Conservation (phyloP, 2,888 invertebrate species). For the Xestia sexstrigata region DNA sequence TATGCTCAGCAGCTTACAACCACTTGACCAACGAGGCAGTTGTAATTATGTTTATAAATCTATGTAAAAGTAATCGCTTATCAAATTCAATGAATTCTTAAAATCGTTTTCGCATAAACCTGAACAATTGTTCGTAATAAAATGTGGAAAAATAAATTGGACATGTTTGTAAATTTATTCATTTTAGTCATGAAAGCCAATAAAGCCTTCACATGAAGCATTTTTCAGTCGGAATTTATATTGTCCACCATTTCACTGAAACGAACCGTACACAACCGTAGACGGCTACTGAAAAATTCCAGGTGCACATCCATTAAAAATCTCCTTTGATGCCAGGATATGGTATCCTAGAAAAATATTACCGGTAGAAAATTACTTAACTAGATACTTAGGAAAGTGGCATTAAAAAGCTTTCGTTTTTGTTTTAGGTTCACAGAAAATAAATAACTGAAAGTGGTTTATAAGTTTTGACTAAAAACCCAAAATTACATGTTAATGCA, state of each 20-base stretch:
- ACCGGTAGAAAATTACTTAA: not conserved
- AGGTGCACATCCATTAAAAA: conserved; percentile 55
- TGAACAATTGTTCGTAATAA: conserved; percentile 8
- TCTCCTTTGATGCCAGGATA: conserved; percentile 37
- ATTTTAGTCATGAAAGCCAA: conserved; percentile 43
- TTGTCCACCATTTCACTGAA: conserved; percentile 38
- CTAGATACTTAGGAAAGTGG: not conserved
- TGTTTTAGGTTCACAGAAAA: not conserved
- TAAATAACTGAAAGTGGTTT: too few relatives aligned
- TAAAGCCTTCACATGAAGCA: conserved; percentile 30
- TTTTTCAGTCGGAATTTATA: conserved; percentile 43
- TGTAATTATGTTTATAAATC: too few relatives aligned
- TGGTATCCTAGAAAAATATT: conserved; percentile 1
- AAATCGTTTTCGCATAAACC: conserved; percentile 31
- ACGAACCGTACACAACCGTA: conserved; percentile 20
- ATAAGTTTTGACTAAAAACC: not conserved
- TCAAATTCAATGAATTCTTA: conserved; percentile 12
- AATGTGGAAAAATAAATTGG: conserved; percentile 24
- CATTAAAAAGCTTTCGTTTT: not conserved
- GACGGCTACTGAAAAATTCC: conserved; percentile 46
- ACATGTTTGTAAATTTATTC: conserved; percentile 35
- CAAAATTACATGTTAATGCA: too few relatives aligned
- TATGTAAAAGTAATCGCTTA: too few relatives aligned
- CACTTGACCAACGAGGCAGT: too few relatives aligned
- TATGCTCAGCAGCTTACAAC: too few relatives aligned